Percentiles rank a stretch among this genome's conserved stretches.
phyloP scores from a whole-genome alignment of 2,113 vertebrate genomes.

The Turnix velox region DNA sequence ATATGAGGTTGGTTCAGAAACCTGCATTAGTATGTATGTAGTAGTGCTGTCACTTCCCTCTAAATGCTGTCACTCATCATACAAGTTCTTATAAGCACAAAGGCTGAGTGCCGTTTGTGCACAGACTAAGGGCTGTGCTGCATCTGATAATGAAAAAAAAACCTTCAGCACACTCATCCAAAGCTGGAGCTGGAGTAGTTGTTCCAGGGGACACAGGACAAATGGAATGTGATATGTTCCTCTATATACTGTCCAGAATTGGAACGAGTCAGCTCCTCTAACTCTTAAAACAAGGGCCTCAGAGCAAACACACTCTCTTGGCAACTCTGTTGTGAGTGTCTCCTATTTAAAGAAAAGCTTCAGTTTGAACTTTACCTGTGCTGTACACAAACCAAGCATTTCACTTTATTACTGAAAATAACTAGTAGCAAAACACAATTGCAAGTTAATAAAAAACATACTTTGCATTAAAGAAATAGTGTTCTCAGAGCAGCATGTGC shows the following conservation, averaged over 20 bases:
- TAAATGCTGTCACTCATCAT: background rate
- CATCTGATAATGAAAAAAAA: background rate
- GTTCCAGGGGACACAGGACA: background rate
- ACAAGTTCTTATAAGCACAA: background rate
- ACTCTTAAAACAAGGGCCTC: background rate
- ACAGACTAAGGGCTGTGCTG: background rate
- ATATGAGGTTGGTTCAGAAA: background rate
- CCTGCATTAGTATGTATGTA: background rate
- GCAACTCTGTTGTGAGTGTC: background rate
- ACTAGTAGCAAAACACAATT: background rate
- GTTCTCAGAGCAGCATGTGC: accelerated
- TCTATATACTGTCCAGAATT: background rate
- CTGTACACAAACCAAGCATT: background rate
- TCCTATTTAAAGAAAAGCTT: background rate
- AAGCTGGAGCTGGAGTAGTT: background rate
- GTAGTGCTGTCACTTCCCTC: background rate
- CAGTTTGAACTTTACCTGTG: background rate
- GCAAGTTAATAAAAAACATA: background rate
- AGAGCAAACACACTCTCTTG: background rate
- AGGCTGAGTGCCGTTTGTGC: background rate
- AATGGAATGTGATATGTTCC: background rate
- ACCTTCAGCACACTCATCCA: background rate
- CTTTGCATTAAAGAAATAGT: background rate
- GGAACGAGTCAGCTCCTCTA: background rate
- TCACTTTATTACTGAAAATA: background rate